phyloP scores from a whole-genome alignment of 2,113 vertebrate species.

The Melanocharis versteri region DNA sequence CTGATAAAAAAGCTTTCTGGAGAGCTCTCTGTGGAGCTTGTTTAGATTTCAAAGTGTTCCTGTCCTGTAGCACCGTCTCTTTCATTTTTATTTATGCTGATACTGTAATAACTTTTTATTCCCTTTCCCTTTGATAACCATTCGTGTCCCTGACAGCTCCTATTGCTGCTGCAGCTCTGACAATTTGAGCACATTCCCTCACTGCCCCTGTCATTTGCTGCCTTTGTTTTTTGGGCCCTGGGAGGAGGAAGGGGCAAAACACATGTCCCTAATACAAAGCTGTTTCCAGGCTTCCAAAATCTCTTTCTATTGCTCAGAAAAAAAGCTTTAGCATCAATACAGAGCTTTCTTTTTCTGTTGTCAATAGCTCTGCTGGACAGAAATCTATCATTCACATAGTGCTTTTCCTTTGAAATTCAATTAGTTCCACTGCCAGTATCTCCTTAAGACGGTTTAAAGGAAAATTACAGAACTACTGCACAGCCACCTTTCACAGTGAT shows the following conservation, averaged over 20 bases:
- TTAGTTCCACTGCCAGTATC: slow-evolving; percentile 38
- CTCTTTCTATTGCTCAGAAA: slow-evolving; percentile 7
- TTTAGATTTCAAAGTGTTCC: slow-evolving; percentile 32
- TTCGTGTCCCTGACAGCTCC: neutral
- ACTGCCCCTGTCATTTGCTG: slow-evolving; percentile 21
- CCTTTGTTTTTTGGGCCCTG: slow-evolving; percentile 5
- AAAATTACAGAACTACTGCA: slow-evolving; percentile 23
- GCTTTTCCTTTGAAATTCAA: slow-evolving; percentile 62
- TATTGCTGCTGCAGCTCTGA: neutral
- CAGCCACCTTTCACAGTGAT: slow-evolving; percentile 25
- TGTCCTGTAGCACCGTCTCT: neutral
- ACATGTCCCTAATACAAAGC: neutral
- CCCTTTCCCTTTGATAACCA: neutral
- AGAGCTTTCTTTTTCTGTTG: slow-evolving; percentile 46
- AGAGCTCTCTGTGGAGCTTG: neutral
- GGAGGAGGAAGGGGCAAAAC: slow-evolving; percentile 17
- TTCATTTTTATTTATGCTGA: slow-evolving; percentile 31
- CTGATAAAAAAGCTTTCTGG: neutral
- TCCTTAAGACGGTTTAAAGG: slow-evolving; percentile 41
- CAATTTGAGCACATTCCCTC: neutral
- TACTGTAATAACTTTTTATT: neutral
- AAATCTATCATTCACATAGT: slow-evolving; percentile 54
- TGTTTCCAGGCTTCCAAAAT: slow-evolving; percentile 51
- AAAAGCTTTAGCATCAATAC: slow-evolving; percentile 23
- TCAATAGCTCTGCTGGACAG: slow-evolving; percentile 56